Conservation (phyloP, 2,888 invertebrate species). For the Parnassius glacialis region DNA sequence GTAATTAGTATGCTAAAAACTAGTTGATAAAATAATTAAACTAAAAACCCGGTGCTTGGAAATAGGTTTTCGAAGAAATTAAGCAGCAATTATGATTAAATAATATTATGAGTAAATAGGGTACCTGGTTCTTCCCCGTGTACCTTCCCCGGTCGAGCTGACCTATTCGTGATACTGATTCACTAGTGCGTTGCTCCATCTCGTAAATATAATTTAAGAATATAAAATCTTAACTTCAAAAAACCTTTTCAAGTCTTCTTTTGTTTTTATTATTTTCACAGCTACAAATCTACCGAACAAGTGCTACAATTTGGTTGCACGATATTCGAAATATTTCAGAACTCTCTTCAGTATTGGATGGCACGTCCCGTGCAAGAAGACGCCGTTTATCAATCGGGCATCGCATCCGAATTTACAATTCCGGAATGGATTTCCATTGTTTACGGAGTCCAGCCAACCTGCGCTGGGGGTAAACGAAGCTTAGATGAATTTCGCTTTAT, state of each 20-base stretch:
- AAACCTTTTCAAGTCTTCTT: background rate
- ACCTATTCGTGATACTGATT: too few relatives aligned
- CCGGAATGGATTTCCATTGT: constrained; percentile 31
- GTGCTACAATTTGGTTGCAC: background rate
- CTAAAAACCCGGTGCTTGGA: too few relatives aligned
- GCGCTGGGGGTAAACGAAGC: constrained; percentile 30
- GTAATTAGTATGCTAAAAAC: too few relatives aligned
- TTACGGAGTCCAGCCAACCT: constrained; percentile 28
- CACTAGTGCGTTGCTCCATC: too few relatives aligned
- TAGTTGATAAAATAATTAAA: too few relatives aligned
- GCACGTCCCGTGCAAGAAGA: constrained; percentile 21
- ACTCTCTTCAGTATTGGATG: constrained; percentile 15
- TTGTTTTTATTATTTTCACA: background rate
- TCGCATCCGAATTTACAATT: constrained; percentile 30
- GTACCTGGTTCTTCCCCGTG: too few relatives aligned
- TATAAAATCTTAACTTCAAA: too few relatives aligned
- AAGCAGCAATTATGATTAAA: too few relatives aligned
- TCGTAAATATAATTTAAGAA: too few relatives aligned
- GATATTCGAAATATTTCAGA: constrained; percentile 20
- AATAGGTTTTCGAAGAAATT: too few relatives aligned
- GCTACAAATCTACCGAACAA: background rate
- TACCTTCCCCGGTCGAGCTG: too few relatives aligned
- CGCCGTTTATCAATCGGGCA: constrained; percentile 27
- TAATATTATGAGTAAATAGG: too few relatives aligned
- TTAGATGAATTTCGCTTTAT: constrained; percentile 25